Base-by-base conservation (phyloP, 1,140 invertebrate genomes). In the Drosophila parabipectinata region DNA sequence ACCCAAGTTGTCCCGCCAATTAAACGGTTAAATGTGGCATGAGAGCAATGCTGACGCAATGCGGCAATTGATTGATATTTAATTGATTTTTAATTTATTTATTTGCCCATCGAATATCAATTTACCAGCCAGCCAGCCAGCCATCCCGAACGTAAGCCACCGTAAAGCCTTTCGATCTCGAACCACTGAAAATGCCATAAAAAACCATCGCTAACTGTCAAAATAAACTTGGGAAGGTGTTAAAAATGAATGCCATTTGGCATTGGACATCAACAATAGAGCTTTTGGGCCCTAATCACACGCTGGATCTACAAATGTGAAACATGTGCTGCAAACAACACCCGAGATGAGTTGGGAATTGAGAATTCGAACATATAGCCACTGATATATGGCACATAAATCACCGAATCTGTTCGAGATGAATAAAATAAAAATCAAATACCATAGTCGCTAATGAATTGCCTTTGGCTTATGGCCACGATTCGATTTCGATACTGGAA, bases 61-160 rank as follows among this genome's bases (percentile, higher is more conserved):
- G 44, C 14, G 37, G 30, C 48, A 66, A 82, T 73, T 87, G 79
- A 87, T 87, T 88, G 83, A 62, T 77, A 79, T 87, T 88, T 87
- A 73, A 87, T 87, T 87, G 71, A 66, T 77, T 68, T 88, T 87
- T 88, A 82, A 87, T 79, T 76, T 61, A 81, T 78, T 79, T 72
- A 74, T 77, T 84, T 77, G 55, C 63, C 47, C 55, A 64, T 87
- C 80, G 76, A 87, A 88, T 76, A 82, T 62, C 75, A 74, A 85
- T 85, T 81, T 62, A n/a, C 6, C 24, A 26, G 34, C 37, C 54
- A 26, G 34, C 37, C 54, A 73, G 6, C 6, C 26, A 28, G 14
- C 6, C 24, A 26, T 21, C 30, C 54, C 34, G 37, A 72, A 47
- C 73, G 68, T 47, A 48, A 44, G 52, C 44, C 32, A 24, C 71